Conservation (phyloP, 2,888 invertebrate species). For the Watsonalla cultraria region DNA sequence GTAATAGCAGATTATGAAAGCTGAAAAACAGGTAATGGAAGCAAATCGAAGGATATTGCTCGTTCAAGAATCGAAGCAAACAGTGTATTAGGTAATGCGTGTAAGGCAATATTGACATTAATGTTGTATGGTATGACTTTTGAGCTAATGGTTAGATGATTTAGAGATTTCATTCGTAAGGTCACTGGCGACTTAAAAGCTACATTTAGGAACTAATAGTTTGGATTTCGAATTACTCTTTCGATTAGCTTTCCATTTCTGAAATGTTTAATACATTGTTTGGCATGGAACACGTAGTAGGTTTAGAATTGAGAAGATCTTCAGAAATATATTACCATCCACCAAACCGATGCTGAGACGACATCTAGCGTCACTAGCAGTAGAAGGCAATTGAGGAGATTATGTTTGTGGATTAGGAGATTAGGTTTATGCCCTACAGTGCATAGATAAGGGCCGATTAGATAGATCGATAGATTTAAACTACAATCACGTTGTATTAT, state of each 20-base stretch:
- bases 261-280: no score
- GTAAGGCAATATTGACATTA: conserved; percentile 28
- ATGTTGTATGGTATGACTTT: conserved; percentile 2
- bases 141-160: background rate
- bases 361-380: no score
- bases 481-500: no score
- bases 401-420: no score
- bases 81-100: conserved; percentile 12
- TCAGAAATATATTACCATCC: no score
- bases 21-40: background rate
- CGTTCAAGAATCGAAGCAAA: conserved; percentile 1
- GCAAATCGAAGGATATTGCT: conserved; percentile 7
- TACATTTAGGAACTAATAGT: background rate
- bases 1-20: background rate
- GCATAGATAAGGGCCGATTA: no score
- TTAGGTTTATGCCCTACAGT: no score
- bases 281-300: no score
- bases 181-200: background rate
- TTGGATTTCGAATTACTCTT: background rate
- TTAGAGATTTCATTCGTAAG: background rate
- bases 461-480: no score
- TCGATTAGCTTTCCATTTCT: background rate
- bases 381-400: no score
- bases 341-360: no score
- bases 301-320: no score